phyloP scores from a whole-genome alignment of 2,113 vertebrate species.

The Archocentrus centrarchus region DNA sequence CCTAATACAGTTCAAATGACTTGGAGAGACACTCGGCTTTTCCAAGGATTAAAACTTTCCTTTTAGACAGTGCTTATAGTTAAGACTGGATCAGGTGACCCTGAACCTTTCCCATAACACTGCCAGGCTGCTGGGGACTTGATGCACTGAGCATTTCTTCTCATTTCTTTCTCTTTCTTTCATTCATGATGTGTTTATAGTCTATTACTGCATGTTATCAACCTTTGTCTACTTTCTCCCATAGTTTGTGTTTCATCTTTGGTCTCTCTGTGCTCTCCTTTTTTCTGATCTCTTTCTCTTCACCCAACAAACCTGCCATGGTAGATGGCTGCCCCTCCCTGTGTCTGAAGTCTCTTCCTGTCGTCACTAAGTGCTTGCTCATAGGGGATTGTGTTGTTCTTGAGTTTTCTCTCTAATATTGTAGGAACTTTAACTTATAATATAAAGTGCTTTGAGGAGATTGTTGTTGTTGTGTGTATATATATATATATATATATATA shows the following conservation, averaged over 20 bases:
- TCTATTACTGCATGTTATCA: background rate
- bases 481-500: too few relatives aligned
- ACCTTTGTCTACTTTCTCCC: background rate
- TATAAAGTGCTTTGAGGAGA: accelerated
- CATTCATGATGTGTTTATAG: background rate
- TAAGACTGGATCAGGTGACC: background rate
- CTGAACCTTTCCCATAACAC: background rate
- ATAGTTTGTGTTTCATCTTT: background rate
- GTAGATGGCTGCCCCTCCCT: background rate
- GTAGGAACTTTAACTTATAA: background rate
- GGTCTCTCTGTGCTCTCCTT: background rate
- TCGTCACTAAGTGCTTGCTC: background rate
- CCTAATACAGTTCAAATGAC: background rate
- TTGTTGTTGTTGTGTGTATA: background rate
- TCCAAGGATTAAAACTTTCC: background rate
- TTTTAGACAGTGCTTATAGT: conserved; percentile 4
- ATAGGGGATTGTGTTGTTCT: background rate
- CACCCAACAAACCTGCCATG: background rate
- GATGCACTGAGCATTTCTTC: background rate
- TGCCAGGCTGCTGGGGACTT: background rate
- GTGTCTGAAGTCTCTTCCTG: background rate
- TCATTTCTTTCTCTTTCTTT: background rate
- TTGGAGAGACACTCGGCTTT: background rate
- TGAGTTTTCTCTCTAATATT: background rate
- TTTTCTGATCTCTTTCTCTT: background rate